phyloP scores from a whole-genome alignment of 2,113 vertebrate species.

The Colossoma macropomum region DNA sequence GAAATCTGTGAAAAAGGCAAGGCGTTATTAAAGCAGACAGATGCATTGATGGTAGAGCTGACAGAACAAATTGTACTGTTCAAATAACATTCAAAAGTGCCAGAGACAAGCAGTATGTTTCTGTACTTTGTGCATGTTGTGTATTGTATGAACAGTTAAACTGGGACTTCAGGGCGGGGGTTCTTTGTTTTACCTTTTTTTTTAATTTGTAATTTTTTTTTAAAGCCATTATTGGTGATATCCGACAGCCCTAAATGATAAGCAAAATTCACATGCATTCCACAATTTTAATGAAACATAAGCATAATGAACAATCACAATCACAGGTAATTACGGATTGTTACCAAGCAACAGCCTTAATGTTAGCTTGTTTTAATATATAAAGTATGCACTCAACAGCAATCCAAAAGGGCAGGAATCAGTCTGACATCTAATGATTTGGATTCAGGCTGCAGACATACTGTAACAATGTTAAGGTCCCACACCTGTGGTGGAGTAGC shows the following conservation, averaged over 20 bases:
- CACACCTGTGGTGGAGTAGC: conserved; percentile 30
- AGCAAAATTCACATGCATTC: not conserved
- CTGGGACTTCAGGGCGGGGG: too few species aligned
- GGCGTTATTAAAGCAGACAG: conserved; percentile 14
- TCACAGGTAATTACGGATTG: not conserved
- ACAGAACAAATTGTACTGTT: not conserved
- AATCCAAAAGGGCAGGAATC: not conserved
- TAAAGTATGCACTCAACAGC: not conserved
- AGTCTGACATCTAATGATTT: not conserved
- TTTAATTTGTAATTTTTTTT: not conserved
- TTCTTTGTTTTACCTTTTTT: not conserved
- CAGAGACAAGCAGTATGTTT: not conserved
- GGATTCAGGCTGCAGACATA: not conserved
- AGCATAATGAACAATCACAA: not conserved
- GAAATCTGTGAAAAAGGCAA: conserved; percentile 58
- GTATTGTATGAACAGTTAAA: too few species aligned
- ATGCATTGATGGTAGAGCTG: not conserved
- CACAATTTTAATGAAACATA: not conserved
- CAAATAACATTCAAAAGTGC: not conserved
- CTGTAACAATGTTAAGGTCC: not conserved
- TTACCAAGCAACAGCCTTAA: not conserved
- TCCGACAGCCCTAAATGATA: not conserved
- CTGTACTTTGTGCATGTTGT: too few species aligned
- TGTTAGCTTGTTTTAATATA: conserved; percentile 11
- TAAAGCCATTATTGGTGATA: not conserved